Percentiles rank a stretch among this genome's conserved stretches.
Evolutionary conservation across 2,113 vertebrate genomes (phyloP).

Genomic region (Vimba vimba): DNA sequence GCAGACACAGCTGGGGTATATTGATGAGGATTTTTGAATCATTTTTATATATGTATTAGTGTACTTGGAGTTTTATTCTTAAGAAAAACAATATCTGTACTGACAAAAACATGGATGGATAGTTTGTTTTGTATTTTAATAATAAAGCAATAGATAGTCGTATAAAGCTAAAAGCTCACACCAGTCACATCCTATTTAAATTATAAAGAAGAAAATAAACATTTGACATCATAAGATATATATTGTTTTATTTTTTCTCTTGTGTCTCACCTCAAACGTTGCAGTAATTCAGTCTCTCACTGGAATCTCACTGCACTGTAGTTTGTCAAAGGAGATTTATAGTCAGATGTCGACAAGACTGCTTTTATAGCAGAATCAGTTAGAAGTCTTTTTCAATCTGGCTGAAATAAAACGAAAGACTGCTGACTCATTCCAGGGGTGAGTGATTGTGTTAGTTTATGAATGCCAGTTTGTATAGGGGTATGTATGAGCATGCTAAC

Average conservation of each 20-base stretch:
- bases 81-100: background rate
- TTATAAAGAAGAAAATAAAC: background rate
- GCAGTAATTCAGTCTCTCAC: background rate
- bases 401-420: conserved; percentile 5
- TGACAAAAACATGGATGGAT: background rate
- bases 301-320: background rate
- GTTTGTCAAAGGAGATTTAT: conserved; percentile 23
- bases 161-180: background rate
- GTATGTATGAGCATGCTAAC: background rate
- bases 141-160: background rate
- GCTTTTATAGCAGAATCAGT: conserved; percentile 5
- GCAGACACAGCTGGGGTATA: background rate
- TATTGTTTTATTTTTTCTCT: background rate
- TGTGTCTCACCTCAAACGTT: background rate
- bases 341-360: background rate
- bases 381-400: conserved; percentile 8
- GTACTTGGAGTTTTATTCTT: background rate
- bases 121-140: background rate
- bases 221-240: background rate
- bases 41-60: background rate
- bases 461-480: background rate
- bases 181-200: background rate
- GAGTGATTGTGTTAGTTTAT: background rate
- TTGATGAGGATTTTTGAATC: background rate
- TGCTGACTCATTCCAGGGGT: conserved; percentile 7